Evolutionary conservation across 2,888 invertebrate genomes (phyloP), one percentile per base, ranked within the genome.

Genomic region (Cartodere bifasciata): DNA sequence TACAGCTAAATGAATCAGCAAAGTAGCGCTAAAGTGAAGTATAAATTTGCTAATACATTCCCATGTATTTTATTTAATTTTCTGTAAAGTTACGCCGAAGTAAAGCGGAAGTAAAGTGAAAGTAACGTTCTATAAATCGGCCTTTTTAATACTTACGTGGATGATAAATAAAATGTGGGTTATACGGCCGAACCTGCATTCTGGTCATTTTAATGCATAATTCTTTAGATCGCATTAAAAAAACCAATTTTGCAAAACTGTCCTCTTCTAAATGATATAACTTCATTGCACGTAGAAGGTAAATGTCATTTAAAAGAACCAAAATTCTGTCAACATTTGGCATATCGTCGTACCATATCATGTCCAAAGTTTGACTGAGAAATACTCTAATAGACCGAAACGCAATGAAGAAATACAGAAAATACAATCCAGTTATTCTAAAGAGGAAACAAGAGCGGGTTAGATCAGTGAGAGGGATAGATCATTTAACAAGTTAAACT

Each of bases 351-450:
- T 43, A 34, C 50, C 52, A 50, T 13, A 47, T 37, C 1, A 12
- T n/a, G 4, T 35, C 13, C 4, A 34, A 36, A 10, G 23, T 24
- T 9, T 17, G 7, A 14, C 30, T 13, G 10, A 44, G n/a, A 42
- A 67, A 56, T 5, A 63, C 60, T 24, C 75, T 63, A 4, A 74
- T 61, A 29, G 75, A 55, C 34, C 67, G 63, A 38, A 70, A 69
- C 23, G 70, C 60, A 29, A 75, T 62, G 37, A 76, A 58, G 28
- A 79, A 74, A 48, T 77, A 62, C 3, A 74, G 66, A 13, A 71
- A 63, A 55, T 78, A 80, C 50, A 76, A 55, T 22, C 75, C 75
- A 40, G 74, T 64, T 43, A 79, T 75, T 40, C 77, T 76, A 59
- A 37, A 60, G 53, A 36, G 40, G 36, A 46, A 36, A 6, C 7